Base-by-base conservation (phyloP, 2,797 vertebrate species). In the Liparis tanakae region DNA sequence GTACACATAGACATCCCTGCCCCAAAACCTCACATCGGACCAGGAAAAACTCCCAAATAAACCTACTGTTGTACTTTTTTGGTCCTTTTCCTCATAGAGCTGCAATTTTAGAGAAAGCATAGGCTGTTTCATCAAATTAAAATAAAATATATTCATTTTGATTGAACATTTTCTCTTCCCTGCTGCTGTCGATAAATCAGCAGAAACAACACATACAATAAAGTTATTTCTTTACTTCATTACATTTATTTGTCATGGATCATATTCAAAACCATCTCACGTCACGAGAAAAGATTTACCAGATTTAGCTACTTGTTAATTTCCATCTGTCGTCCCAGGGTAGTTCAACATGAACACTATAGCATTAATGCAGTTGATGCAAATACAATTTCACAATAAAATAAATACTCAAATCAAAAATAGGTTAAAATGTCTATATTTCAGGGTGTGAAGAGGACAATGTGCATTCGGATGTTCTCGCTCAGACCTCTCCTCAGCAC, bases 101-200 rank as follows among this genome's bases (percentile, higher is more conserved):
- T 82, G 72, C 63, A 76, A 3, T 81, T 75, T 73, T 56, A 69
- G 34, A 46, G 79, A 34, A 76, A 68, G 8, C 41, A 54, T 51
- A 43, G 22, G 63, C 36, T 48, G 41, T 65, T 65, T 62, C 33
- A 60, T 30, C 25, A 30, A 30, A 30, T 30, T 30, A 30, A 30
- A 30, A 30, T 30, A 30, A 30, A 30, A 30, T 4, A 30, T 30
- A 30, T 30, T 30, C 2, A 30, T 30, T 30, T 30, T 69, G 59
- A 73, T 55, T 83, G 51, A 72, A 81, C 67, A 65, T 48, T 30
- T 71, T 43, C 58, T 20, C 15, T n/a, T 39, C 58, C 33, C 17
- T 20, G 39, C 30, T 60, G 15, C 18, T 44, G 43, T 44, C 6
- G 1, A 15, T 1, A 17, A 46, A 3, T 18, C 17, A 46, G 44